Evolutionary conservation across 2,797 vertebrate genomes (phyloP).

Genomic region (Neosilurus hyrtlii): DNA sequence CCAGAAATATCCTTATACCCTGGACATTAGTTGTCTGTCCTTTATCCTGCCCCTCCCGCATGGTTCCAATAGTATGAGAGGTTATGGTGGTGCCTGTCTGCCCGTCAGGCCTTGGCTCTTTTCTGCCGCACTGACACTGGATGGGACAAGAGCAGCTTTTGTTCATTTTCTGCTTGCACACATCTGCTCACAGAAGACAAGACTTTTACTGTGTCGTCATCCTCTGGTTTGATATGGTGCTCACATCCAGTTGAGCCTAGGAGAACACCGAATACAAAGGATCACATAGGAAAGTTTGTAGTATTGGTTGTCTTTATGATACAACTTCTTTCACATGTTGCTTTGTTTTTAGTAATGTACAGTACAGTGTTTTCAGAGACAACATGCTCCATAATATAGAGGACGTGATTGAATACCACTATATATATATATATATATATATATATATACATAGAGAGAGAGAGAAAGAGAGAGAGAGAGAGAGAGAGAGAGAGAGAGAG

Average conservation of each 20-base stretch:
- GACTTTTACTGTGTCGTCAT: conserved; percentile 58
- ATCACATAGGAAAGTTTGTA: conserved; percentile 38
- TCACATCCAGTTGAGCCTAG: conserved; percentile 44
- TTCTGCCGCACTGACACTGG: conserved; percentile 47
- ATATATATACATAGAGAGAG: too few species aligned
- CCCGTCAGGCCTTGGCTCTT: conserved; percentile 44
- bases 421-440: too few species aligned
- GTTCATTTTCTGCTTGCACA: conserved; percentile 55
- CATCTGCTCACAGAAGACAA: conserved; percentile 57
- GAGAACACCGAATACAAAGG: conserved; percentile 29
- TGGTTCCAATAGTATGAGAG: conserved; percentile 28
- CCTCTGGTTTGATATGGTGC: conserved; percentile 50
- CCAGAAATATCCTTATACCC: conserved; percentile 44
- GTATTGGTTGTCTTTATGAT: conserved; percentile 23
- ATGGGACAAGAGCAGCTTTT: conserved; percentile 58
- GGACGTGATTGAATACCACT: not conserved
- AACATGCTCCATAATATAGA: not conserved
- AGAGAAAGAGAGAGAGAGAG: too few species aligned
- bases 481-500: too few species aligned
- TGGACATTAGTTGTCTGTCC: conserved; percentile 50
- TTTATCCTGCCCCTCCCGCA: not conserved
- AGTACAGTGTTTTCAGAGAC: not conserved
- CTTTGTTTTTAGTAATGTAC: not conserved
- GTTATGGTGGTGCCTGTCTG: conserved; percentile 45
- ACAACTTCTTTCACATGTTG: not conserved